Conservation (phyloP, 2,113 vertebrate genomes). For the Thalassarche chlororhynchos region DNA sequence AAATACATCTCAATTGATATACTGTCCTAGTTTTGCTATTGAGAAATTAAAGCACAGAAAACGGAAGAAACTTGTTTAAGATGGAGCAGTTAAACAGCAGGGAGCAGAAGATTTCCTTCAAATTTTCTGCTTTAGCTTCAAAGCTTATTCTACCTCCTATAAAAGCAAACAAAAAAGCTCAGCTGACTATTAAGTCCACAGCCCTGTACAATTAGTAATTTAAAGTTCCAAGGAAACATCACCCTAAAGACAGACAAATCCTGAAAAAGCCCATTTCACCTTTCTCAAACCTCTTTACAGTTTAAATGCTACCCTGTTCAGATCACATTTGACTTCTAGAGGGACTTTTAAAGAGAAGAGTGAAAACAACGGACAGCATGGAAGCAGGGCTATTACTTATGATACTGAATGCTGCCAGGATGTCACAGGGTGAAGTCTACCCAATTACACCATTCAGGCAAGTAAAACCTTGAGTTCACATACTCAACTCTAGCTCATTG, state of each 20-base stretch:
- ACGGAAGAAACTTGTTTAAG: background rate
- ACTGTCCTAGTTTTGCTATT: background rate
- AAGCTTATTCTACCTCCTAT: background rate
- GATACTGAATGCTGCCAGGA: background rate
- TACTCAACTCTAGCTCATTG: background rate
- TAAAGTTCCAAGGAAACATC: background rate
- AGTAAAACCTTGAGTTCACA: background rate
- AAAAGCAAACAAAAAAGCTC: background rate
- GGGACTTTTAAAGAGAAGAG: background rate
- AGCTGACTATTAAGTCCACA: background rate
- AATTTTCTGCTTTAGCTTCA: background rate
- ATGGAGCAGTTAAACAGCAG: background rate
- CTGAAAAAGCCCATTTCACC: background rate
- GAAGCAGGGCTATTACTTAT: background rate
- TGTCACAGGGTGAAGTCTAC: background rate
- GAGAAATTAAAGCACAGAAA: background rate
- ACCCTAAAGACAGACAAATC: background rate
- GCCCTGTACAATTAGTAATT: background rate
- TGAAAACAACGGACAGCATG: fast-evolving
- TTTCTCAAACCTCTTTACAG: background rate
- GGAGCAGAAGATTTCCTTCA: background rate
- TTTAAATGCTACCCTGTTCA: background rate
- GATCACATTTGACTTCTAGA: background rate
- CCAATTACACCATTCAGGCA: background rate
- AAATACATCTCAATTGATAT: background rate